A percentile compares a stretch with the other conserved stretches of the same genome.
These are phyloP conservation scores for Pantherophis guttatus DNA, from an alignment of 2,113 vertebrate genomes.

Conservation along the genomic window DNA sequence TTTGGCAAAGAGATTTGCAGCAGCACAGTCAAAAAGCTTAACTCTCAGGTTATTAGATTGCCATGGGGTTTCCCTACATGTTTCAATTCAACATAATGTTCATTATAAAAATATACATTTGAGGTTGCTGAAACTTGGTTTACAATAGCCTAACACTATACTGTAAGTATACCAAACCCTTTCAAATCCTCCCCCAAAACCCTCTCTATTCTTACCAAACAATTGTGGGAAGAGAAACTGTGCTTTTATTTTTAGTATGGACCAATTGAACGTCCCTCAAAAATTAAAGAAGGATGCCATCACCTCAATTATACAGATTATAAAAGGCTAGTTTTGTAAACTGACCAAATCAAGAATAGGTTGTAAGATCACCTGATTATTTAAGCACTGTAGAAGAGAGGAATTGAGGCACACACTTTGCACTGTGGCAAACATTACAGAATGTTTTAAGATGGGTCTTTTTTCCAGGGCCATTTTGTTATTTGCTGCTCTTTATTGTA, in stretches of 20 bases:
- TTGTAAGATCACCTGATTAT: neutral
- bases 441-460: neutral
- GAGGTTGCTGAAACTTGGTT: neutral
- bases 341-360: neutral
- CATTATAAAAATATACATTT: neutral
- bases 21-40: neutral
- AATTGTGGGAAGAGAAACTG: neutral
- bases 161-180: neutral
- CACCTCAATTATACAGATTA: neutral
- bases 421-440: neutral
- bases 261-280: neutral
- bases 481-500: neutral
- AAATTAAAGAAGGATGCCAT: neutral
- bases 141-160: neutral
- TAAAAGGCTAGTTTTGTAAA: neutral
- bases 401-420: neutral
- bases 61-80: neutral
- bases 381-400: neutral
- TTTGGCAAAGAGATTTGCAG: neutral
- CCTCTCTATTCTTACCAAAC: neutral
- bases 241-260: neutral
- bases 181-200: neutral
- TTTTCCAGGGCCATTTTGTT: neutral
- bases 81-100: neutral
- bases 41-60: neutral